phyloP scores from a whole-genome alignment of 1,140 invertebrate genomes.

The Lepidurus arcticus region DNA sequence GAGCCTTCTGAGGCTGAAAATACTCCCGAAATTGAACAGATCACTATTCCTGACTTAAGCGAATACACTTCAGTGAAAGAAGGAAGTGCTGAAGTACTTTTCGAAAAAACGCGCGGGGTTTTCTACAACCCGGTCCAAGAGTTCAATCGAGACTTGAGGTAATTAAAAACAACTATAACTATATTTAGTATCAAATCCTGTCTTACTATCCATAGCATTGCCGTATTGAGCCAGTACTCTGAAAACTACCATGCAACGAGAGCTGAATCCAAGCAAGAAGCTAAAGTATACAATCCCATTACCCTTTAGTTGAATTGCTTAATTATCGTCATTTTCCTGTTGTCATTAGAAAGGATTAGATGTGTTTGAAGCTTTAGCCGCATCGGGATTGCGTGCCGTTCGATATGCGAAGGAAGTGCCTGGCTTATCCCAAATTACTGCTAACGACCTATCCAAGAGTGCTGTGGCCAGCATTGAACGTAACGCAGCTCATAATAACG shows the following conservation, averaged over 20 bases:
- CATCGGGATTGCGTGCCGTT: constrained; percentile 89
- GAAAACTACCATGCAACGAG: constrained; percentile 44
- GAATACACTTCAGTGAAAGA: constrained; percentile 50
- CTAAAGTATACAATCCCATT: constrained; percentile 36
- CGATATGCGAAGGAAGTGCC: constrained; percentile 92
- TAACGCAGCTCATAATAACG: constrained; percentile 74
- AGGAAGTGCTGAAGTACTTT: constrained; percentile 65
- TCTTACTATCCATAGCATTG: constrained; percentile 47
- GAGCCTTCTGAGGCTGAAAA: no score
- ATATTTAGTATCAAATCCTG: neutral
- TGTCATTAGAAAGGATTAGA: constrained; percentile 53
- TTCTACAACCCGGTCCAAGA: constrained; percentile 98
- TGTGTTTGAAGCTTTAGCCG: constrained; percentile 90
- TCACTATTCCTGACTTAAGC: no score
- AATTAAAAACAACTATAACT: constrained; percentile 33
- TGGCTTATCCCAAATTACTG: constrained; percentile 72
- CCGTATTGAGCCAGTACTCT: constrained; percentile 55
- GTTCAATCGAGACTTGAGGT: constrained; percentile 93
- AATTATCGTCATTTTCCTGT: neutral
- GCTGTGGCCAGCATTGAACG: constrained; percentile 79
- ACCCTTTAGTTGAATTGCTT: neutral
- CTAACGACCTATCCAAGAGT: constrained; percentile 86
- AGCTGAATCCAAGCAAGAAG: constrained; percentile 31
- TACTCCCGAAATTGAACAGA: no score
- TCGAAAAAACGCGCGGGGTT: constrained; percentile 60